phyloP scores from a whole-genome alignment of 2,888 invertebrate species.

The Eupithecia dodoneata region DNA sequence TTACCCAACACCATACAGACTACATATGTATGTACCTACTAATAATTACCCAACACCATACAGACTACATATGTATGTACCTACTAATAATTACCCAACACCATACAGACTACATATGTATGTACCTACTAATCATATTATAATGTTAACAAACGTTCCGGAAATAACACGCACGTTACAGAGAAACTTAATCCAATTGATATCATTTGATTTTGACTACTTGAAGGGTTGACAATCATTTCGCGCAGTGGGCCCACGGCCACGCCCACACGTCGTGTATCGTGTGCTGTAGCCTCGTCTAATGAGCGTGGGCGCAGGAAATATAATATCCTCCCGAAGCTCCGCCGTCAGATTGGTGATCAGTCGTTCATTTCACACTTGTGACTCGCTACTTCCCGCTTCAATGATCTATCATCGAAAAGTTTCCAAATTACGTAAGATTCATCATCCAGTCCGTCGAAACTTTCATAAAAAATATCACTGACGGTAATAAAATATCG shows the following conservation, averaged over 20 bases:
- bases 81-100: too few species aligned
- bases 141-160: neutral
- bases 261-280: slow-evolving; percentile 25
- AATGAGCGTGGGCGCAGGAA: slow-evolving; percentile 21
- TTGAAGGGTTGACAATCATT: slow-evolving; percentile 1
- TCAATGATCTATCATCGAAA: neutral
- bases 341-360: slow-evolving; percentile 11
- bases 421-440: neutral
- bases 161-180: neutral
- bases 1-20: too few species aligned
- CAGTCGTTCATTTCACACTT: slow-evolving; percentile 13
- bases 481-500: neutral
- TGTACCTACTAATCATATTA: too few species aligned
- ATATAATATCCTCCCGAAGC: slow-evolving; percentile 16
- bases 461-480: neutral
- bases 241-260: neutral
- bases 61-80: too few species aligned
- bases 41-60: too few species aligned
- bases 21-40: too few species aligned
- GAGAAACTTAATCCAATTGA: neutral
- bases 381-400: slow-evolving; percentile 2
- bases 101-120: too few species aligned
- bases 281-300: neutral
- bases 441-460: neutral
- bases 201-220: neutral